Percentiles rank a stretch among this genome's conserved stretches.
phyloP scores from a whole-genome alignment of 2,797 vertebrate genomes.

The Parauchenoglanis punctatus region DNA sequence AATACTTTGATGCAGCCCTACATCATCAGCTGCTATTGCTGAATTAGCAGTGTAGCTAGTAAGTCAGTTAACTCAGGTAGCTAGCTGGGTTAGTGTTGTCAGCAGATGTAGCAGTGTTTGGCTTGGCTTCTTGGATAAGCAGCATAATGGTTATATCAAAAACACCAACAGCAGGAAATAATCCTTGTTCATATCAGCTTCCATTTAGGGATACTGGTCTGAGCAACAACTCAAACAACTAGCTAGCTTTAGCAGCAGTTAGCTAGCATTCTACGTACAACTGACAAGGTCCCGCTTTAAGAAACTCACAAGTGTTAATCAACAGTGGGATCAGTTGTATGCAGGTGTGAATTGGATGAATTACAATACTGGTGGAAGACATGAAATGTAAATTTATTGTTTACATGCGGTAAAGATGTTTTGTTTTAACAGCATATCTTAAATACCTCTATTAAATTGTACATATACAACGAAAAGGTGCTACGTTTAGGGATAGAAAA shows the following conservation, averaged over 20 bases:
- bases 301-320: background rate
- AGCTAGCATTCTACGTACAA: background rate
- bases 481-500: background rate
- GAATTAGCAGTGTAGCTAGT: background rate
- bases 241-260: background rate
- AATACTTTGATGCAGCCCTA: too few relatives aligned
- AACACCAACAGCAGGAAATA: background rate
- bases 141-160: background rate
- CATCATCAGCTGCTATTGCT: background rate
- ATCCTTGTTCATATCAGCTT: background rate
- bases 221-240: background rate
- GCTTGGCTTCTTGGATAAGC: background rate
- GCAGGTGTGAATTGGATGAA: background rate
- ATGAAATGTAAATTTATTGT: background rate
- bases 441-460: background rate
- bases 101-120: background rate
- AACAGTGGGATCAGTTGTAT: background rate
- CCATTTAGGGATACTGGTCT: background rate
- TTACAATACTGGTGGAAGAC: background rate
- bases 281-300: background rate
- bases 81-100: background rate
- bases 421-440: background rate
- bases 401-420: background rate
- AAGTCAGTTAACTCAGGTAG: background rate
- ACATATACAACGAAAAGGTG: background rate